These are phyloP conservation scores for Knipowitschia caucasica DNA, from an alignment of 2,797 vertebrate species.

Conservation along the genomic window DNA sequence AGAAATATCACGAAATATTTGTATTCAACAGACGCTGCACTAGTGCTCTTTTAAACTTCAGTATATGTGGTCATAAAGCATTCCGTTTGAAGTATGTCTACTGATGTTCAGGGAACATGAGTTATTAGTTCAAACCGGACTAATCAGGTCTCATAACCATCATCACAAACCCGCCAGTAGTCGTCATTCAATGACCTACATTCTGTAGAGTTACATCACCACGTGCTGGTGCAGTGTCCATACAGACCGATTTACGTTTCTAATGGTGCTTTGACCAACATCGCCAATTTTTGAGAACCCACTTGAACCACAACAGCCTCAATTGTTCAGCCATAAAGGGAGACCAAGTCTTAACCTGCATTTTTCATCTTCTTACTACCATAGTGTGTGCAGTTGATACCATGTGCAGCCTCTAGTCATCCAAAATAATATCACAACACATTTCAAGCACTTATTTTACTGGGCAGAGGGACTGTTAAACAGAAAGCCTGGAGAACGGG, in stretches of 20 bases:
- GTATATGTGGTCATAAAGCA: constrained; percentile 52
- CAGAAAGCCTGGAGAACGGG: constrained; percentile 82
- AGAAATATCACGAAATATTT: background rate
- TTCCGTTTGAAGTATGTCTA: constrained; percentile 49
- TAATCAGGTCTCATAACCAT: constrained; percentile 70
- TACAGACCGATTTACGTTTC: constrained; percentile 45
- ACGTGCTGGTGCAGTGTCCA: constrained; percentile 60
- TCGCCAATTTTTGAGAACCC: constrained; percentile 45
- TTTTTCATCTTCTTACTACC: constrained; percentile 38
- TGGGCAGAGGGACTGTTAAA: constrained; percentile 52
- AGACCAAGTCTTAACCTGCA: constrained; percentile 54
- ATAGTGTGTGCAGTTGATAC: constrained; percentile 40
- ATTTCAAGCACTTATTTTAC: constrained; percentile 32
- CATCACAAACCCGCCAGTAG: constrained; percentile 53
- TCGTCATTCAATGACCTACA: constrained; percentile 66
- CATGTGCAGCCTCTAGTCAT: constrained; percentile 53
- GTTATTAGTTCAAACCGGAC: constrained; percentile 61
- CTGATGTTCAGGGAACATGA: constrained; percentile 66
- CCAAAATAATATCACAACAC: constrained; percentile 16
- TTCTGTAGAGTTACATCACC: constrained; percentile 65
- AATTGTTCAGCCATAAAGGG: constrained; percentile 67
- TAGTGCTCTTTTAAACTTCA: constrained; percentile 37
- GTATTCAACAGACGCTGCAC: background rate
- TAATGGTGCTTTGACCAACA: constrained; percentile 65
- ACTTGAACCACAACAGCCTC: constrained; percentile 59